Conservation (phyloP, 1,140 invertebrate genomes). For the Drosophila melanica region DNA sequence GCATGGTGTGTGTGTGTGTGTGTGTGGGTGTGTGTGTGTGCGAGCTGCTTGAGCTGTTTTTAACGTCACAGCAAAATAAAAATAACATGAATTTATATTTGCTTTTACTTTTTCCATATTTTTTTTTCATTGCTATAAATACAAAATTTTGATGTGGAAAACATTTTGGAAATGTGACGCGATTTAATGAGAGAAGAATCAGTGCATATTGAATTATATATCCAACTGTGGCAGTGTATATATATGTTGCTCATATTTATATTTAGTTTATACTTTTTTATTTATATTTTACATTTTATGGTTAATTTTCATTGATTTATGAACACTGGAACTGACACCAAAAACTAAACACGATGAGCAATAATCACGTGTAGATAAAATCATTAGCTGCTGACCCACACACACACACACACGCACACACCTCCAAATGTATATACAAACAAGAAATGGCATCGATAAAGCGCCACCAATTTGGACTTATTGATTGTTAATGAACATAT, state of each 20-base stretch:
- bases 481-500: constrained; percentile 80
- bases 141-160: constrained; percentile 35
- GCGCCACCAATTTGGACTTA: constrained; percentile 69
- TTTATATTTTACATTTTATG: constrained; percentile 11
- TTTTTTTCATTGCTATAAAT: constrained; percentile 21
- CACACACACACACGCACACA: not conserved
- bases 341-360: constrained; percentile 14
- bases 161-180: constrained; percentile 64
- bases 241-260: constrained; percentile 29
- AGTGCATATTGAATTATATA: constrained; percentile 22
- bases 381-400: constrained; percentile 11
- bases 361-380: constrained; percentile 51
- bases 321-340: constrained; percentile 3
- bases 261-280: constrained; percentile 23
- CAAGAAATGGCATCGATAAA: constrained; percentile 52
- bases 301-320: constrained; percentile 31
- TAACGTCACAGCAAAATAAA: constrained; percentile 9
- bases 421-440: not conserved
- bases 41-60: too few species aligned
- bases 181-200: constrained; percentile 68
- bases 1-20: not conserved
- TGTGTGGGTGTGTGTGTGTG: constrained; percentile 2
- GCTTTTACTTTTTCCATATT: constrained; percentile 7
- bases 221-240: too few species aligned
- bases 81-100: constrained; percentile 41